Conservation (phyloP, 2,113 vertebrate species). For the Thamnaconus septentrionalis region DNA sequence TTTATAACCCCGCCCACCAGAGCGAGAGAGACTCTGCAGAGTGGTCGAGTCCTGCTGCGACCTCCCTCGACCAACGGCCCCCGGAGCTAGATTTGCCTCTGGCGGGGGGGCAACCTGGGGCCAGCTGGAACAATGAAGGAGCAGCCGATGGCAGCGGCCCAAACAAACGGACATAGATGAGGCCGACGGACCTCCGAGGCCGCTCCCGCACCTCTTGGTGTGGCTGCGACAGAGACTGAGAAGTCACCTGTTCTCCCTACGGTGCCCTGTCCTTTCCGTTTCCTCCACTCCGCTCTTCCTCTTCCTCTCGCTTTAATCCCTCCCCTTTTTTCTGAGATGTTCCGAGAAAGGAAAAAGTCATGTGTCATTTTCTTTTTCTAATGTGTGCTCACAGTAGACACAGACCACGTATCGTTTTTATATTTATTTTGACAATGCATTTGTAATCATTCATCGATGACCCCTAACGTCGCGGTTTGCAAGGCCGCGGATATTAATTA, state of each 20-base stretch:
- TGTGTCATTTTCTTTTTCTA: slow-evolving; percentile 57
- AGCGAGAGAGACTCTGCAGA: too few species aligned
- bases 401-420: slow-evolving; percentile 58
- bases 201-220: slow-evolving; percentile 7
- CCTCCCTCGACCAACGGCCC: slow-evolving; percentile 22
- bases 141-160: slow-evolving; percentile 8
- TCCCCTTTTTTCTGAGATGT: slow-evolving; percentile 24
- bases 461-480: slow-evolving; percentile 51
- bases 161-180: slow-evolving; percentile 23
- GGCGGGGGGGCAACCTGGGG: slow-evolving; percentile 1
- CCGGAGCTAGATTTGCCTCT: slow-evolving; percentile 6
- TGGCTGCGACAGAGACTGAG: slow-evolving; percentile 13
- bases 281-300: slow-evolving; percentile 7
- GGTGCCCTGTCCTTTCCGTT: slow-evolving; percentile 1
- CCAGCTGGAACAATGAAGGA: slow-evolving; percentile 27
- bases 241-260: slow-evolving; percentile 3
- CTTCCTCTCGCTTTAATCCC: slow-evolving; percentile 5
- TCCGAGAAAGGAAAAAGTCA: slow-evolving; percentile 6
- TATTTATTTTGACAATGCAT: slow-evolving; percentile 69
- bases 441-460: slow-evolving; percentile 50
- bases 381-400: slow-evolving; percentile 56
- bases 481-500: slow-evolving; percentile 27
- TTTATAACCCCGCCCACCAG: too few species aligned
- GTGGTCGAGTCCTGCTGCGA: not conserved
- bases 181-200: slow-evolving; percentile 1